Conservation (phyloP, 2,888 invertebrate genomes). For the Cordilura impudica region DNA sequence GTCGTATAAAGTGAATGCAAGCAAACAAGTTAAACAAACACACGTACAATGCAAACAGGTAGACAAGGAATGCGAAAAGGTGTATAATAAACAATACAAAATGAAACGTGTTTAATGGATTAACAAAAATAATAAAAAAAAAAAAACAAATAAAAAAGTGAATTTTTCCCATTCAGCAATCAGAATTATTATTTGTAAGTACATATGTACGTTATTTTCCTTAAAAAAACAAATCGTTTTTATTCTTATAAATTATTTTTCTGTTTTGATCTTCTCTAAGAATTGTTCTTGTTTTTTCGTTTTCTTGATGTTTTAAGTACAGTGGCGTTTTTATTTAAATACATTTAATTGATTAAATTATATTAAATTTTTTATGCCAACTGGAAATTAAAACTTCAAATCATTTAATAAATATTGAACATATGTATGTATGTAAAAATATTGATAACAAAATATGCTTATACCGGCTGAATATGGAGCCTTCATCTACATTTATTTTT, state of each 20-base stretch:
- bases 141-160: constrained; percentile 1
- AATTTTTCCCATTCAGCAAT: neutral
- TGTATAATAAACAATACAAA: constrained; percentile 41
- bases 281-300: neutral
- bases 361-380: too few relatives aligned
- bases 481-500: too few relatives aligned
- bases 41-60: constrained; percentile 53
- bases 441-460: too few relatives aligned
- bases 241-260: neutral
- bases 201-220: neutral
- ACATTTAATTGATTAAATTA: too few relatives aligned
- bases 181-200: constrained; percentile 17
- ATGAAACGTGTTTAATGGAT: constrained; percentile 42
- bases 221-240: neutral
- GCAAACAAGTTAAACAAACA: constrained; percentile 49
- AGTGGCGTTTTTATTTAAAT: too few relatives aligned
- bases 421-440: too few relatives aligned
- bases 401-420: too few relatives aligned
- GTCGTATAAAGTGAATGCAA: constrained; percentile 38
- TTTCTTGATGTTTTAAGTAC: neutral
- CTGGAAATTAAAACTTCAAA: too few relatives aligned
- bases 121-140: constrained; percentile 7
- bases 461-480: too few relatives aligned
- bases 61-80: constrained; percentile 52
- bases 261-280: neutral